These are phyloP conservation scores for Sialia sialis DNA, from an alignment of 2,113 vertebrate species.

Conservation along the genomic window DNA sequence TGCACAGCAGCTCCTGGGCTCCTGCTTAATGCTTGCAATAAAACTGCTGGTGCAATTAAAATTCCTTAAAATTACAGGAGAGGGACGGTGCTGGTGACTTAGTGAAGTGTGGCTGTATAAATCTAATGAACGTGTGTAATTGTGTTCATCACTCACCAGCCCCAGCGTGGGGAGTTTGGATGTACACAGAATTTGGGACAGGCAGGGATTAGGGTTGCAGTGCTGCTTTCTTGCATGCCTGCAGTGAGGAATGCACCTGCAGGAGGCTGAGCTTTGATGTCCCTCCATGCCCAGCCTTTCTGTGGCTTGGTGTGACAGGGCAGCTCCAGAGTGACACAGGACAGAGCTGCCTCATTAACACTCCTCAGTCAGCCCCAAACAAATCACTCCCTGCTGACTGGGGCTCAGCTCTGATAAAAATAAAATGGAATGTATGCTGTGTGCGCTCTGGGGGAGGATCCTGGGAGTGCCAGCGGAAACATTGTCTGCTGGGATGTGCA, in stretches of 20 bases:
- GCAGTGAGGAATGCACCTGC: accelerated
- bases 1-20: neutral
- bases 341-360: neutral
- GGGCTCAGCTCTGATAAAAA: neutral
- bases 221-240: neutral
- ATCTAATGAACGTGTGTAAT: too few relatives aligned
- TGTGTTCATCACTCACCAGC: neutral
- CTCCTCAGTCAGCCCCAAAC: neutral
- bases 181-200: accelerated
- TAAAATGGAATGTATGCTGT: neutral
- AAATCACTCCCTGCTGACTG: neutral
- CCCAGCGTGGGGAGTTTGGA: neutral
- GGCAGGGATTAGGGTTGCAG: neutral
- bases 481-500: neutral
- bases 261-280: neutral
- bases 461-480: conserved; percentile 9
- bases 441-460: conserved; percentile 27
- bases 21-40: neutral
- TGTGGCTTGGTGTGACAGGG: neutral
- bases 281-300: neutral
- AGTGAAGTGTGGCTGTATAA: neutral
- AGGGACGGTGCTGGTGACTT: neutral
- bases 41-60: neutral
- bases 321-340: neutral
- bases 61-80: neutral